A percentile compares a stretch with the other conserved stretches of the same genome.
These are phyloP conservation scores for Heliconius nattereri DNA, from an alignment of 1,140 invertebrate genomes.

Conservation along the genomic window DNA sequence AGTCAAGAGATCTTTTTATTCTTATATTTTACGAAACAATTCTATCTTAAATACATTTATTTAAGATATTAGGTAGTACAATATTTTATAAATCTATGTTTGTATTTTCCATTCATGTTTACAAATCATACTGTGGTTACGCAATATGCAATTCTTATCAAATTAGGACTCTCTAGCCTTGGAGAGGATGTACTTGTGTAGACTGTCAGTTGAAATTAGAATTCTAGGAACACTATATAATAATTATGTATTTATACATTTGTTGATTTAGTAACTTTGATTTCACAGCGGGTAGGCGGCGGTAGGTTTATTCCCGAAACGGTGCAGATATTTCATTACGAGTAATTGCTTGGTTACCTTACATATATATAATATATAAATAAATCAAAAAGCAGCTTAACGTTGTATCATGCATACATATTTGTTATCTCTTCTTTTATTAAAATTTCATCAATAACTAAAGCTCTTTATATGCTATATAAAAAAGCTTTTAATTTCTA, in stretches of 20 bases:
- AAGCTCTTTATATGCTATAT: too few species aligned
- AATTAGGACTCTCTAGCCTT: conserved; percentile 37
- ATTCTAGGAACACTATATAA: conserved; percentile 22
- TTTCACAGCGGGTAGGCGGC: background rate
- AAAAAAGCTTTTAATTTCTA: too few species aligned
- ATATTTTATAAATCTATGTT: background rate
- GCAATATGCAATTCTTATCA: conserved; percentile 32
- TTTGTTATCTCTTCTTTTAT: too few species aligned
- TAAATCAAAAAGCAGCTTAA: too few species aligned
- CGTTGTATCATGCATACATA: too few species aligned
- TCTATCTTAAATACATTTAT: background rate
- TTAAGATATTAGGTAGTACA: background rate
- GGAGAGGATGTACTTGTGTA: conserved; percentile 32
- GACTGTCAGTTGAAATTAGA: conserved; percentile 26
- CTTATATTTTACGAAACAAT: background rate
- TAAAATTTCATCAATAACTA: too few species aligned
- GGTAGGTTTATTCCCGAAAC: too few species aligned
- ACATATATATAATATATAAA: too few species aligned
- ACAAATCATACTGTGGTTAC: conserved; percentile 20
- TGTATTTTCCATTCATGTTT: conserved; percentile 14
- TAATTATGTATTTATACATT: background rate
- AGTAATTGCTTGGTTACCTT: too few species aligned
- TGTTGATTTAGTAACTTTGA: background rate
- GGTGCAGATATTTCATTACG: too few species aligned
- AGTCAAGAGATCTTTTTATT: too few species aligned